Conservation (phyloP, 2,113 vertebrate genomes). For the Tamias sibiricus region DNA sequence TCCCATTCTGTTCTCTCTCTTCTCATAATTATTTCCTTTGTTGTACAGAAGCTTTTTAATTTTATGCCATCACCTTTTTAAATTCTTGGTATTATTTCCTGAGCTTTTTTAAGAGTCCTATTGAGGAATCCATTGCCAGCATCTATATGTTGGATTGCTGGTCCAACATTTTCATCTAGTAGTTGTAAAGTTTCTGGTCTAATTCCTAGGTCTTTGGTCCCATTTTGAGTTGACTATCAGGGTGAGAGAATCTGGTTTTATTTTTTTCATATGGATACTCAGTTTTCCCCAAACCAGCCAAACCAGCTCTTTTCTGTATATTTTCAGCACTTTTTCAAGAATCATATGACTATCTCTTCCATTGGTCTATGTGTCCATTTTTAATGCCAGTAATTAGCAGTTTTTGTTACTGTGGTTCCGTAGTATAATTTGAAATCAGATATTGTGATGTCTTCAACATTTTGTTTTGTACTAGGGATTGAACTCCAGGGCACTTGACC, state of each 20-base stretch:
- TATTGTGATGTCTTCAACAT: background rate
- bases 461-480: background rate
- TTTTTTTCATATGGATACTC: background rate
- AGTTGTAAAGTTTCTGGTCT: too few relatives aligned
- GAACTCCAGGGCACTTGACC: too few relatives aligned
- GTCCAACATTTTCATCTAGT: too few relatives aligned
- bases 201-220: background rate
- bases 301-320: background rate
- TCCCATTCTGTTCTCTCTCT: background rate
- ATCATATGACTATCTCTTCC: background rate
- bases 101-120: too few relatives aligned
- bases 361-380: background rate
- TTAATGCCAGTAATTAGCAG: too few relatives aligned
- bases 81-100: too few relatives aligned
- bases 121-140: too few relatives aligned
- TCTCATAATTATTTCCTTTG: background rate
- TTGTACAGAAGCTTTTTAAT: too few relatives aligned
- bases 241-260: background rate
- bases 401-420: background rate
- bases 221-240: background rate
- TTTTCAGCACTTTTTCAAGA: background rate
- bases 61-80: background rate
- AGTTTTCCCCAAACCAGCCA: background rate
- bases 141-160: too few relatives aligned
- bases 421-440: background rate